phyloP scores from a whole-genome alignment of 2,113 vertebrate species.

The Ptyas mucosa region DNA sequence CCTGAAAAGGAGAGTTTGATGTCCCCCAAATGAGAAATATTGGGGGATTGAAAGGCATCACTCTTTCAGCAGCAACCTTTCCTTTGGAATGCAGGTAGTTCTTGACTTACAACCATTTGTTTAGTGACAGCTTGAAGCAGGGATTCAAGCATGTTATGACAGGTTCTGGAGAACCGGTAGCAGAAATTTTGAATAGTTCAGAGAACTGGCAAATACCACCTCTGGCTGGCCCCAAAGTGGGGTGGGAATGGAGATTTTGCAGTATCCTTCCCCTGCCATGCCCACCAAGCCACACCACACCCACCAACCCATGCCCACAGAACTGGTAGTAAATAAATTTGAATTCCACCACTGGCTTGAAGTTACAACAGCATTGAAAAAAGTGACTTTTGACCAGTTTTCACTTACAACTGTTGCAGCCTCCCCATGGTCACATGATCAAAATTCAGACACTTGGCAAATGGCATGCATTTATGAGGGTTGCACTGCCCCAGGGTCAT shows the following conservation, averaged over 20 bases:
- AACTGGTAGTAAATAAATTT: too few relatives aligned
- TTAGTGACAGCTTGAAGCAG: neutral
- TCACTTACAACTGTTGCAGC: neutral
- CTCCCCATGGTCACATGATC: neutral
- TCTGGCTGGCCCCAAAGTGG: too few relatives aligned
- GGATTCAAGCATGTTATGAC: too few relatives aligned
- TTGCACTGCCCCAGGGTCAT: neutral
- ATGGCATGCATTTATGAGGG: neutral
- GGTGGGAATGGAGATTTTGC: too few relatives aligned
- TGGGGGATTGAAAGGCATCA: constrained; percentile 53
- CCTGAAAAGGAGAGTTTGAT: constrained; percentile 54
- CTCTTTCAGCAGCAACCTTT: constrained; percentile 52
- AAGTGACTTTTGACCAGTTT: neutral
- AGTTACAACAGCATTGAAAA: neutral
- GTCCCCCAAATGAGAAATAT: constrained; percentile 58
- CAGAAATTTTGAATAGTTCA: too few relatives aligned
- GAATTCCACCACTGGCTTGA: neutral
- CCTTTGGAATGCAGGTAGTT: neutral
- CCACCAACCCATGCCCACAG: too few relatives aligned
- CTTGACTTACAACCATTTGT: neutral
- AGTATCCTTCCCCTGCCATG: too few relatives aligned
- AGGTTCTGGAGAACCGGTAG: too few relatives aligned
- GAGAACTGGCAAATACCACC: too few relatives aligned
- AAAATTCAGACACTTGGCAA: neutral
- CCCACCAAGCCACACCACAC: too few relatives aligned